A percentile compares a stretch with the other conserved stretches of the same genome.
These are phyloP conservation scores for Ceraclea dissimilis DNA, from an alignment of 2,888 invertebrate genomes.

Conservation along the genomic window DNA sequence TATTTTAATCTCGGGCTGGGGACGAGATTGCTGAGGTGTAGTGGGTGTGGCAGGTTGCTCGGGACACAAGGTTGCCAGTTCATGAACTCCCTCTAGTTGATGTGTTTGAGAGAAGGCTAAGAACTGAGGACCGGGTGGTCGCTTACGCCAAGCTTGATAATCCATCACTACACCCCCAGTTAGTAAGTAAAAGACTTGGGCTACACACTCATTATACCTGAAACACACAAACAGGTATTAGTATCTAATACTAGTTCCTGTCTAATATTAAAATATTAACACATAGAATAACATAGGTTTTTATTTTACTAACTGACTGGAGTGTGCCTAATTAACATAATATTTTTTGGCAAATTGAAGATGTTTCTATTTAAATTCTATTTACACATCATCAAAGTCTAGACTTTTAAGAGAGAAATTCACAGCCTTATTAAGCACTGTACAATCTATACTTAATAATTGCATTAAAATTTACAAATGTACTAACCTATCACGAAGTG, in stretches of 20 bases:
- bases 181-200: constrained; percentile 82
- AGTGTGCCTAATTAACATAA: too few species aligned
- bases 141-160: constrained; percentile 75
- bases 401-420: too few species aligned
- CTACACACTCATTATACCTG: constrained; percentile 67
- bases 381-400: too few species aligned
- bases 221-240: too few species aligned
- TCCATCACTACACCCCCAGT: constrained; percentile 85
- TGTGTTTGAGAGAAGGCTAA: constrained; percentile 68
- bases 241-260: too few species aligned
- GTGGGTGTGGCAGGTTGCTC: constrained; percentile 1
- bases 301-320: constrained; percentile 21
- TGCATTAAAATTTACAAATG: too few species aligned
- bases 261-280: constrained; percentile 9
- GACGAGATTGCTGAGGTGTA: constrained; percentile 21
- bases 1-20: constrained; percentile 47
- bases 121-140: constrained; percentile 68
- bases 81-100: constrained; percentile 53
- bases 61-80: constrained; percentile 17
- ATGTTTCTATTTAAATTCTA: too few species aligned
- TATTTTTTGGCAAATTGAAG: too few species aligned
- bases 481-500: constrained; percentile 62
- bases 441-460: too few species aligned
- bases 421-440: too few species aligned
- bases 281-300: constrained; percentile 13